A percentile compares a stretch with the other conserved stretches of the same genome.
Evolutionary conservation across 2,113 vertebrate genomes (phyloP).

Genomic region (Pseudopipra pipra): DNA sequence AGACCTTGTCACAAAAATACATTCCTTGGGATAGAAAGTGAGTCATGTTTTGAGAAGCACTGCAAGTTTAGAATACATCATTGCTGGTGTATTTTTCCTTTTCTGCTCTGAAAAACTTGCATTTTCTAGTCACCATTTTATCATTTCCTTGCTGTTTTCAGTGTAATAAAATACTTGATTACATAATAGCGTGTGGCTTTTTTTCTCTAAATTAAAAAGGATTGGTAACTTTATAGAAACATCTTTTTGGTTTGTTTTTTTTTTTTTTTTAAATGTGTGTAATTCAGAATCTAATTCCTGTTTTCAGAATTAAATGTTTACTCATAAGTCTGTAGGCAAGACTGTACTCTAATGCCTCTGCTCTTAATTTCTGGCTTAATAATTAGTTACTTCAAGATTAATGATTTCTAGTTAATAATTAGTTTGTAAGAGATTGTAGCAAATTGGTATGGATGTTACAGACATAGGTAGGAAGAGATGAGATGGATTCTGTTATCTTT

Average conservation of each 20-base stretch:
- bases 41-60: not conserved
- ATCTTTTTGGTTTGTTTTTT: not conserved
- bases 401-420: not conserved
- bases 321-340: not conserved
- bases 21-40: not conserved
- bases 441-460: not conserved
- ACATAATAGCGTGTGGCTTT: not conserved
- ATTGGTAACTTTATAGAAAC: not conserved
- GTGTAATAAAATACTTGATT: not conserved
- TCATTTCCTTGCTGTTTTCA: not conserved
- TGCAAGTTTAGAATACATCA: not conserved
- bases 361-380: not conserved
- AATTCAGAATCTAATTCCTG: not conserved
- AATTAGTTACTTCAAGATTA: not conserved
- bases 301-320: not conserved
- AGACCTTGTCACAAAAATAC: not conserved
- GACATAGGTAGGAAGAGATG: not conserved
- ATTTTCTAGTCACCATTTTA: not conserved
- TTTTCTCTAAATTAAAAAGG: not conserved
- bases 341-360: not conserved
- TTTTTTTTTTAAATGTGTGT: not conserved
- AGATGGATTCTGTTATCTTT: not conserved
- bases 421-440: not conserved
- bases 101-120: not conserved
- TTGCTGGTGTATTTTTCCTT: not conserved